A percentile compares a stretch with the other conserved stretches of the same genome.
Conservation (phyloP, 2,113 vertebrate genomes). For the Eptatretus burgeri region DNA sequence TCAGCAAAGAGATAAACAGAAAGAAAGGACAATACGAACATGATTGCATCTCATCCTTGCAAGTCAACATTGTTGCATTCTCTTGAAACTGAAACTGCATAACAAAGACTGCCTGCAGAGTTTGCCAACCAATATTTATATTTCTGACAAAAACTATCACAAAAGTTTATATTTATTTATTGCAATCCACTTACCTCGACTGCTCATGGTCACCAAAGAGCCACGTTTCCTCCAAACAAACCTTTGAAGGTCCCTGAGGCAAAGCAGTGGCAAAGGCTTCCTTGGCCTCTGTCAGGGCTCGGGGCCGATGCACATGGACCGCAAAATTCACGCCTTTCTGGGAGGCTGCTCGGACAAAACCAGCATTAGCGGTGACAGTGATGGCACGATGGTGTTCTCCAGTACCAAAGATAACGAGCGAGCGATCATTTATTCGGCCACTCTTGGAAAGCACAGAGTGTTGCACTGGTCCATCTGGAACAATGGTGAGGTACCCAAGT, state of each 20-base stretch:
- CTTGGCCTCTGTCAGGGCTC: conserved; percentile 73
- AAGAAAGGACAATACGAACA: no score
- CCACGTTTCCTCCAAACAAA: no score
- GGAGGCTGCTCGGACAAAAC: conserved; percentile 61
- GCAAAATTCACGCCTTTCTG: conserved; percentile 80
- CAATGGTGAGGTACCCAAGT: conserved; percentile 30
- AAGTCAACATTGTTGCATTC: no score
- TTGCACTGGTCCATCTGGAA: conserved; percentile 47
- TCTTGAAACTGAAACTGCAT: no score
- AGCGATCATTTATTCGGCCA: conserved; percentile 56
- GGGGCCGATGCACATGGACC: conserved; percentile 67
- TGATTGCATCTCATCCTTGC: no score
- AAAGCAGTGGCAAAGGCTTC: conserved; percentile 42
- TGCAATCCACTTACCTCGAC: no score
- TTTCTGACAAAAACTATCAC: no score
- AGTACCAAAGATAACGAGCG: conserved; percentile 61
- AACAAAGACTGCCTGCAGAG: no score
- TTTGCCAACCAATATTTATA: no score
- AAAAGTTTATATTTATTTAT: no score
- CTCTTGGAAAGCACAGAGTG: conserved; percentile 42
- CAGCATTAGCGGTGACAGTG: conserved; percentile 81
- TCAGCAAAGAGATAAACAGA: no score
- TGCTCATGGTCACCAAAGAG: no score
- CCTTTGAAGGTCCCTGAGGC: conserved; percentile 10
- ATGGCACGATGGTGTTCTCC: conserved; percentile 53